These are phyloP conservation scores for Uropetala carovei DNA, from an alignment of 2,888 invertebrate species.

Conservation along the genomic window DNA sequence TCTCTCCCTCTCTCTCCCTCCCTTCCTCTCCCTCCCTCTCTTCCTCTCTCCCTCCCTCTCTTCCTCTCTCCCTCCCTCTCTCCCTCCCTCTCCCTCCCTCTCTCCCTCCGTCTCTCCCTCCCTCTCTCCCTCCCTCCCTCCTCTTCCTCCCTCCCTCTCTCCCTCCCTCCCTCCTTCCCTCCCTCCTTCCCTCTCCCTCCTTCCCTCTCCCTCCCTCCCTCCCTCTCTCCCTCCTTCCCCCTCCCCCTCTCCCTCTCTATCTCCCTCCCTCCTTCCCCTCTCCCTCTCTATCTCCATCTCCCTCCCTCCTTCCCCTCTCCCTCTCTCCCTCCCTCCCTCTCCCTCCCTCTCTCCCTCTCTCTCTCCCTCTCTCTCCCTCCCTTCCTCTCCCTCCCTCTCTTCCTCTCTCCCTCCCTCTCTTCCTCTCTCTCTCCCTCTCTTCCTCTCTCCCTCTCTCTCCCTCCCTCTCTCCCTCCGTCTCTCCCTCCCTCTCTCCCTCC, in stretches of 20 bases:
- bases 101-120: background rate
- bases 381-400: background rate
- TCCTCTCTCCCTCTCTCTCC: background rate
- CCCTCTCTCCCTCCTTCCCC: background rate
- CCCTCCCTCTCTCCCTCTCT: background rate
- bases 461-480: background rate
- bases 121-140: background rate
- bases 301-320: background rate
- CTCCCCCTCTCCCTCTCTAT: background rate
- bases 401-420: background rate
- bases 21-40: background rate
- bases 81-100: background rate
- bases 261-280: background rate
- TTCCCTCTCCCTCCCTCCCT: background rate
- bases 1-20: background rate
- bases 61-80: background rate
- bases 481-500: background rate
- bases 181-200: background rate
- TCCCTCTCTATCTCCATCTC: background rate
- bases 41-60: background rate
- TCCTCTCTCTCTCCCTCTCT: background rate
- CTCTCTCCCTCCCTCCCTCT: background rate
- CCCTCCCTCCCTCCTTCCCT: background rate
- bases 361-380: background rate
- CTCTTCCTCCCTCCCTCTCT: too few species aligned